Evolutionary conservation across 1,140 invertebrate species (phyloP).

Genomic region (Pemphigus obesinymphae): DNA sequence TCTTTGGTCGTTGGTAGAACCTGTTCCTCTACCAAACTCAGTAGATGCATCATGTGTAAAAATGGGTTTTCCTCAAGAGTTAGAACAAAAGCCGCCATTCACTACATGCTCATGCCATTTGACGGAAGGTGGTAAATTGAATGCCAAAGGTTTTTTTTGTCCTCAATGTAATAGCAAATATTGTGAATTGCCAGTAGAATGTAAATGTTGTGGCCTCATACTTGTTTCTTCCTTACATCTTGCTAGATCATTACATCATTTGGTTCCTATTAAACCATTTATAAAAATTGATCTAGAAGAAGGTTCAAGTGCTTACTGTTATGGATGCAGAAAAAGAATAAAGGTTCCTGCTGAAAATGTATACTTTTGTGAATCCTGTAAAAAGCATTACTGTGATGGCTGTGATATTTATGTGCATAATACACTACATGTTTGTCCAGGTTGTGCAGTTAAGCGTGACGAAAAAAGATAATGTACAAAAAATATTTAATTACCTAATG

Average conservation of each 20-base stretch:
- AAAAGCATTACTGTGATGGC: constrained; percentile 80
- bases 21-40: constrained; percentile 56
- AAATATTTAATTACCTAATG: neutral
- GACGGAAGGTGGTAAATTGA: constrained; percentile 67
- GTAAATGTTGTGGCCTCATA: constrained; percentile 88
- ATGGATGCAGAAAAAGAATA: constrained; percentile 62
- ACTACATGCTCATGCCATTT: constrained; percentile 80
- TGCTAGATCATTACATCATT: constrained; percentile 92
- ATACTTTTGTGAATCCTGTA: constrained; percentile 68
- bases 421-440: constrained; percentile 88
- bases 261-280: constrained; percentile 86
- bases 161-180: constrained; percentile 94
- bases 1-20: constrained; percentile 59
- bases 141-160: constrained; percentile 82
- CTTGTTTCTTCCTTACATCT: constrained; percentile 96
- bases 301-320: constrained; percentile 57
- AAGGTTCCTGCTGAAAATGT: constrained; percentile 19
- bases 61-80: constrained; percentile 86
- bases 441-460: constrained; percentile 63
- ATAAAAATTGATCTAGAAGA: constrained; percentile 60
- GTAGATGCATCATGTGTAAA: constrained; percentile 80
- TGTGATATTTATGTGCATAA: constrained; percentile 94
- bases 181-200: constrained; percentile 96
- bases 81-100: constrained; percentile 62
- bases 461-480: constrained; percentile 23